Base-by-base conservation (phyloP, 1,140 invertebrate species). In the Drosophila santomea region DNA sequence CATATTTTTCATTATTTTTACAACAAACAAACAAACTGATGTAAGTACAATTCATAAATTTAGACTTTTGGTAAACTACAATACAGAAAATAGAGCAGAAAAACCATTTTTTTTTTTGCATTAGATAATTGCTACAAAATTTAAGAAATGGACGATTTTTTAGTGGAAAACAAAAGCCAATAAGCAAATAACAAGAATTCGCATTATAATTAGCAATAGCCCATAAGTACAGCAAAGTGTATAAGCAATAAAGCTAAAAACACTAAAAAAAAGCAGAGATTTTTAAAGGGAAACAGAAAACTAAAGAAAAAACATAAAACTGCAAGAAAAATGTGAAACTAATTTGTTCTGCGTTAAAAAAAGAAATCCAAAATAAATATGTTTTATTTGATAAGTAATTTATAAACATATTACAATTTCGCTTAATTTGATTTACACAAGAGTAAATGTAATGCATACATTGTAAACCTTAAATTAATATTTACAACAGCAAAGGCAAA, bases 181-280 rank as follows among this genome's bases (percentile, higher is more conserved):
- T 82, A 88, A 83, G 79, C 83, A 76, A 82, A 86, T 62, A 80
- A 61, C 76, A 79, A 84, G 59, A 56, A 71, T 69, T 69, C 66
- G 58, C 78, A 78, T 86, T 86, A 86, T 88, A 63, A 89, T 89
- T 88, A 88, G 80, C 83, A 88, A 88, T 88, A 88, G 83, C 83
- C 83, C 83, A 88, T 88, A 88, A 88, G 83, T 80, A 77, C 80
- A 67, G 55, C 75, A 71, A 71, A 88, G 41, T 66, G 66, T 77
- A 73, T 80, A 74, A 88, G 77, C 63, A 80, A 61, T 75, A 86
- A 80, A 73, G 78, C 59, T 66, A 74, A 77, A 39, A 78, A 52
- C 38, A 39, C 11, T 1, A 39, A 3, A 38, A 69, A 74, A 59
- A 74, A 61, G 25, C 43, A 59, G 63, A 71, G 57, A 73, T 45